Evolutionary conservation across 2,888 invertebrate species (phyloP).

Genomic region (Eilema sororculum): DNA sequence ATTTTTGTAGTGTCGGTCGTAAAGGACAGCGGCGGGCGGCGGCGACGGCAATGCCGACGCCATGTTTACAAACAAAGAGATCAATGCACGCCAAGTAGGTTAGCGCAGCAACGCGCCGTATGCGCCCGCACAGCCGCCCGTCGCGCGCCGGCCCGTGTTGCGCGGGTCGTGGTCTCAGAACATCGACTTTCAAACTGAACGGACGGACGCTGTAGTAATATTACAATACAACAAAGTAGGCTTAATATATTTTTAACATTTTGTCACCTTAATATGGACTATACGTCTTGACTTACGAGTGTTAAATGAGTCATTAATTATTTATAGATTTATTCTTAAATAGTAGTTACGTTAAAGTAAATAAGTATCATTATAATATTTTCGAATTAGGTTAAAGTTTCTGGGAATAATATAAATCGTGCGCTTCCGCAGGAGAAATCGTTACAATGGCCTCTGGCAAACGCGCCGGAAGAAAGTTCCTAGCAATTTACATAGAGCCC

Average conservation of each 20-base stretch:
- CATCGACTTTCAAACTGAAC: slow-evolving; percentile 43
- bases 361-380: slow-evolving; percentile 22
- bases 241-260: neutral
- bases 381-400: slow-evolving; percentile 53
- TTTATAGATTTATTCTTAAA: slow-evolving; percentile 26
- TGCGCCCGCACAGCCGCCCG: slow-evolving; percentile 58
- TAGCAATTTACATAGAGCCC: slow-evolving; percentile 80
- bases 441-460: slow-evolving; percentile 77
- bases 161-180: slow-evolving; percentile 81
- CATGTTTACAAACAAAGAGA: slow-evolving; percentile 88
- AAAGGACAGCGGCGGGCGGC: slow-evolving; percentile 59
- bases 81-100: slow-evolving; percentile 86
- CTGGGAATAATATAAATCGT: slow-evolving; percentile 62
- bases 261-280: neutral
- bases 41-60: slow-evolving; percentile 63
- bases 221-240: neutral
- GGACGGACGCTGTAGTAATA: slow-evolving; percentile 9
- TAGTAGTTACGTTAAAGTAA: slow-evolving; percentile 23
- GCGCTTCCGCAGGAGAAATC: slow-evolving; percentile 76
- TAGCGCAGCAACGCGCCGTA: slow-evolving; percentile 71
- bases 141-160: slow-evolving; percentile 70
- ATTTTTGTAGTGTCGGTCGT: slow-evolving; percentile 44
- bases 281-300: slow-evolving; percentile 12
- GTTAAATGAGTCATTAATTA: slow-evolving; percentile 17
- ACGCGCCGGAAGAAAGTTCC: slow-evolving; percentile 84